Evolutionary conservation across 2,797 vertebrate species (phyloP).

Genomic region (Astyanax mexicanus): DNA sequence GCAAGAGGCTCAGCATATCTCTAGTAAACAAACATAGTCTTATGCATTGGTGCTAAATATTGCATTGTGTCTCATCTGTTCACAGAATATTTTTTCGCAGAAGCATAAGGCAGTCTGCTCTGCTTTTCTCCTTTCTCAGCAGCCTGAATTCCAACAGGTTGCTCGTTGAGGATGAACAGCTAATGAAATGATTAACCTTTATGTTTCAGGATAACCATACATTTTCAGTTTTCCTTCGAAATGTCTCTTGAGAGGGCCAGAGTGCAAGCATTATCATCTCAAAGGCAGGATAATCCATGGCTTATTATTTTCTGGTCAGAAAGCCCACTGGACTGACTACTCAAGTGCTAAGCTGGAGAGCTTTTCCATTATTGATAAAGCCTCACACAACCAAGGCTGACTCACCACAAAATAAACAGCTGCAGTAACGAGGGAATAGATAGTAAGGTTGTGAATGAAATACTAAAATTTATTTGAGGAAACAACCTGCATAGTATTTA

Average conservation of each 20-base stretch:
- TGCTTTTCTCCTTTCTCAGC: not conserved
- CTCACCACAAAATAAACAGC: conserved; percentile 26
- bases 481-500: not conserved
- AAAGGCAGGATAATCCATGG: not conserved
- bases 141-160: not conserved
- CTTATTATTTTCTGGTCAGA: conserved; percentile 4
- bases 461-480: conserved; percentile 2
- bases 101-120: too few species aligned
- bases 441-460: conserved; percentile 17
- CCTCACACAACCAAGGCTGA: conserved; percentile 11
- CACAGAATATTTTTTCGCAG: too few species aligned
- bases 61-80: too few species aligned
- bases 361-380: conserved; percentile 14
- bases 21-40: too few species aligned
- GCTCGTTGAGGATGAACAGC: not conserved
- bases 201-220: not conserved
- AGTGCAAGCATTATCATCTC: not conserved
- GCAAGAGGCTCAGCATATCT: too few species aligned
- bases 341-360: conserved; percentile 5
- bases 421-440: not conserved
- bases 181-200: not conserved
- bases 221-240: not conserved
- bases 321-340: not conserved
- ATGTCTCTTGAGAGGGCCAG: not conserved
- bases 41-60: too few species aligned